Base-by-base conservation (phyloP, 1,140 invertebrate genomes). In the Laupala kohalensis region DNA sequence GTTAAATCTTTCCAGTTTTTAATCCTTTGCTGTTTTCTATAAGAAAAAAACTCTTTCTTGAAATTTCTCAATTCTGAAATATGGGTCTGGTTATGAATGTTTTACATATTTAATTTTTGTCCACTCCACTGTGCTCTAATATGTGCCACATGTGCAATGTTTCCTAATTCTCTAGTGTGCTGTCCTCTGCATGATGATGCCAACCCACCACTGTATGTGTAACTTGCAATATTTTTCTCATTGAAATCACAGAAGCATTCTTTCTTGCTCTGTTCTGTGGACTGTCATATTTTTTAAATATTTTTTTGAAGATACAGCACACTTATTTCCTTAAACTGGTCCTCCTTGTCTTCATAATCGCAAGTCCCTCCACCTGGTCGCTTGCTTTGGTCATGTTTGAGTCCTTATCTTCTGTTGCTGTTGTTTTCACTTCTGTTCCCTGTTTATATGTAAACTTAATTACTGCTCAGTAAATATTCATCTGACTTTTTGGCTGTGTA, bases 401-500 rank as follows among this genome's bases (percentile, higher is more conserved):
- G 0, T 64, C 67, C 27, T 27, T 64, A 6, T 70, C 29, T 68
- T 29, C 24, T 68, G 63, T 70, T 64, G 53, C 70, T 71, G 63
- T 71, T 27, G 70, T 71, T 71, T 67, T 64, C 30, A 67, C 26
- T 68, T 29, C 29, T 25, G 15, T 64, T n/a, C 25, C 25, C 37
- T 64, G 3, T 19, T 24, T 70, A 6, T 30, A 25, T 30, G 53
- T 64, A 24, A 27, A 64, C 26, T 63, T 66, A 25, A 53, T 64
- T 73, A 15, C 29, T 68, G 62, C 66, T 67, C 25, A 71, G 37
- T 25, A 15, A 28, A 26, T 71, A 24, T 30, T 65, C 26, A 29
- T 24, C 29, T 66, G 67, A 65, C 67, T 70, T 69, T 69, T 70
- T 70, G 53, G 69, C 69, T 70, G 69, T 70, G 63, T 69, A 63